A percentile compares a stretch with the other conserved stretches of the same genome.
Conservation (phyloP, 2,113 vertebrate genomes). For the Crotalus tigris region DNA sequence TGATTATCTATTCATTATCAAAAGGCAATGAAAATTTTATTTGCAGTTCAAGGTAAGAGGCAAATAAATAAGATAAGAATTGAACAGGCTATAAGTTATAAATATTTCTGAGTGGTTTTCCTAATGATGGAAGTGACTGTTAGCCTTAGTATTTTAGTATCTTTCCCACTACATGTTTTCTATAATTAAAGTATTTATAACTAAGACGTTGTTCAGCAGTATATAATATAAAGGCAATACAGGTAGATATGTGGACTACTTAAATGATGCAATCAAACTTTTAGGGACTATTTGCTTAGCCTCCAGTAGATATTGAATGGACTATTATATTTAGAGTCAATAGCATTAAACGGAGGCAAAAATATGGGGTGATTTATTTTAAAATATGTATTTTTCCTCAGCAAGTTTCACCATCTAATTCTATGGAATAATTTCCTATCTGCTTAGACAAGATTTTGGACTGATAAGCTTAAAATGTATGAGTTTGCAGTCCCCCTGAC, state of each 20-base stretch:
- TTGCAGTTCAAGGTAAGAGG: background rate
- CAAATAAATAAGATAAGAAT: background rate
- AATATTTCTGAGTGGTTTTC: background rate
- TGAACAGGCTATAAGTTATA: background rate
- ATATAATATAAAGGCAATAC: background rate
- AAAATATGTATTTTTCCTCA: background rate
- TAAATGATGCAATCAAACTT: background rate
- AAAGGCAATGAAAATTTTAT: background rate
- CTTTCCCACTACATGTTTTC: background rate
- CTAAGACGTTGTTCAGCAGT: background rate
- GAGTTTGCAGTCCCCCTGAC: background rate
- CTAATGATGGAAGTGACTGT: background rate
- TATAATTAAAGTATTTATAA: background rate
- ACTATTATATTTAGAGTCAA: background rate
- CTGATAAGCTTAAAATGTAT: background rate
- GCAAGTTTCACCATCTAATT: background rate
- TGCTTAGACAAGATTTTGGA: background rate
- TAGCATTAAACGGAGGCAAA: background rate
- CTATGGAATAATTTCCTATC: background rate
- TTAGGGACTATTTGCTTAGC: background rate
- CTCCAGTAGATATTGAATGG: background rate
- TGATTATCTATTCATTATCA: background rate
- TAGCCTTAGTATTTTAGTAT: background rate
- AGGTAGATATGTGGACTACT: background rate
- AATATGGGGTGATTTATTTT: background rate